Evolutionary conservation across 2,888 invertebrate genomes (phyloP).

Genomic region (Eupithecia subfuscata): DNA sequence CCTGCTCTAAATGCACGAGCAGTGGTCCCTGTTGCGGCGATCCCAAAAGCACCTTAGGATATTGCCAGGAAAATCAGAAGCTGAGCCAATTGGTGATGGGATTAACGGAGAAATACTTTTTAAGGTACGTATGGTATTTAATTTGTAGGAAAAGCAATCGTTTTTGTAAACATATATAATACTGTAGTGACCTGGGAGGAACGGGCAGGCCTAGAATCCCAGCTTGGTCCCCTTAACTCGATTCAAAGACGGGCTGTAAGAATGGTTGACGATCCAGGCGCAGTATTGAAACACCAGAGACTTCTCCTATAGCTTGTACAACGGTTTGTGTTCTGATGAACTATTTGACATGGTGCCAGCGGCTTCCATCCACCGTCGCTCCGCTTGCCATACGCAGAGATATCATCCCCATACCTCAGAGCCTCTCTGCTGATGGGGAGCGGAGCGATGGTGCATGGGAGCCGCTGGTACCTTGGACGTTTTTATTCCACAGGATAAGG

Average conservation of each 20-base stretch:
- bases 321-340: background rate
- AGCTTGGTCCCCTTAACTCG: background rate
- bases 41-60: slow-evolving; percentile 46
- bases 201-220: background rate
- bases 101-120: background rate
- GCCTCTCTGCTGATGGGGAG: too few species aligned
- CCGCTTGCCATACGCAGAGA: background rate
- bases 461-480: too few species aligned
- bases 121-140: background rate
- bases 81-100: background rate
- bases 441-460: too few species aligned
- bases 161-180: too few species aligned
- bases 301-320: too few species aligned
- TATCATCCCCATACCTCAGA: background rate
- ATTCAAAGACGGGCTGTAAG: too few species aligned
- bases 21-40: slow-evolving; percentile 54
- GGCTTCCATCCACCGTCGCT: background rate
- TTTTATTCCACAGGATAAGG: too few species aligned
- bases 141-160: too few species aligned
- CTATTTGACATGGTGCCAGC: background rate
- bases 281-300: background rate
- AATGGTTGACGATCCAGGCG: background rate
- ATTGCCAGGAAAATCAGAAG: slow-evolving; percentile 37
- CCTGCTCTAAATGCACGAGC: slow-evolving; percentile 50
- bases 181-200: too few species aligned